Percentiles rank a stretch among this genome's conserved stretches.
phyloP scores from a whole-genome alignment of 30 jellyfish, hydroid and myxozoan species.

The Hydra vulgaris region DNA sequence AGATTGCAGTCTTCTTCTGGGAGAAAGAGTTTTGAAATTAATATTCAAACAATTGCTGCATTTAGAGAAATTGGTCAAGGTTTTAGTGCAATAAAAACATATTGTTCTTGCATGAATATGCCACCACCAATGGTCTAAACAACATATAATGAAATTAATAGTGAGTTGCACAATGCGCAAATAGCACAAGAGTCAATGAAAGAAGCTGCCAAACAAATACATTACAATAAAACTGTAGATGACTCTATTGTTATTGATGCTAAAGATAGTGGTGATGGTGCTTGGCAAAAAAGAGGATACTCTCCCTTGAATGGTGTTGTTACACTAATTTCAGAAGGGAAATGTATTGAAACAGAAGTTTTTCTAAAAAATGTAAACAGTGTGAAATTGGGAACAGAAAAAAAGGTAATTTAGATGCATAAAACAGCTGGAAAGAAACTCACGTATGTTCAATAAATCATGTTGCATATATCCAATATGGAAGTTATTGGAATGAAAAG shows the following conservation, averaged over 20 bases:
- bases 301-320: too few species aligned
- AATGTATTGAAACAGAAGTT: slow-evolving; percentile 24
- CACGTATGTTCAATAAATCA: slow-evolving; percentile 33
- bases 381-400: not conserved
- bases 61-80: slow-evolving; percentile 56
- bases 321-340: slow-evolving; percentile 9
- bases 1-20: not conserved
- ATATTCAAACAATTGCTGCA: slow-evolving; percentile 26
- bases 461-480: slow-evolving; percentile 28
- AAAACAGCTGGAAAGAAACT: slow-evolving; percentile 23
- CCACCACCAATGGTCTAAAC: slow-evolving; percentile 45
- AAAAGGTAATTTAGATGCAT: slow-evolving; percentile 13
- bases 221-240: slow-evolving; percentile 7
- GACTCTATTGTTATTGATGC: slow-evolving; percentile 1
- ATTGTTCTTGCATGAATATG: slow-evolving; percentile 42
- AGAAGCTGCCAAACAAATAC: slow-evolving; percentile 28
- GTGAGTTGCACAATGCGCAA: slow-evolving; percentile 28
- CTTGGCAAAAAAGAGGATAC: slow-evolving; percentile 29
- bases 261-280: slow-evolving; percentile 13
- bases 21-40: slow-evolving; percentile 8
- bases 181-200: slow-evolving; percentile 31
- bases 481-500: slow-evolving; percentile 26
- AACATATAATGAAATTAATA: slow-evolving; percentile 4
- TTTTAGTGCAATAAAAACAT: slow-evolving; percentile 27
- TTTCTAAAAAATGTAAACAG: slow-evolving; percentile 19